Base-by-base conservation (phyloP, 2,113 vertebrate genomes). In the Calyptommatus sinebrachiatus region DNA sequence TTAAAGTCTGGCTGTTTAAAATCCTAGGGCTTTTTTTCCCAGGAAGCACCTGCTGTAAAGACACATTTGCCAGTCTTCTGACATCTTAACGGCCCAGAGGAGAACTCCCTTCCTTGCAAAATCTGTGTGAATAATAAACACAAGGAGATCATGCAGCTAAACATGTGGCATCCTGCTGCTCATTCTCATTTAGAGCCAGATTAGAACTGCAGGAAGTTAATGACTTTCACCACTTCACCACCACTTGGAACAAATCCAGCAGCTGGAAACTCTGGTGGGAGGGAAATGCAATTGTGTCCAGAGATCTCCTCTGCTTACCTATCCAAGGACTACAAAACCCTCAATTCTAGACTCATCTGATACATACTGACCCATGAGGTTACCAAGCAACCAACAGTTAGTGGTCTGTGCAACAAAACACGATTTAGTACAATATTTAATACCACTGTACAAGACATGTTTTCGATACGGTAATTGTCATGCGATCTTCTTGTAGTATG, bases 101-200 rank as follows among this genome's bases (percentile, higher is more conserved):
- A 29, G 73, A n/a, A 70, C 65, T 73, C 18, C 12, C 45, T 28
- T 50, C 35, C 53, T 77, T 35, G 50, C 48, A 61, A 48, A 66
- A 66, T 66, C 14, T 73, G 61, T 18, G n/a, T 68, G 83, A 80
- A 60, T 76, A 84, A 80, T 76, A 84, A 77, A 80, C 73, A 76
- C 73, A 68, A 80, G 83, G 69, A 73, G 73, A 76, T 77, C 83
- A 72, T 62, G 69, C 73, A 65, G 83, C 60, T 80, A 77, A 76
- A 71, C 50, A 73, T 48, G 66, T 26, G 28, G 74, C 28, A 61
- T 35, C 65, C 0, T 53, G 1, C 80, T 74, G 60, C 29, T 73
- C 31, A 46, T 73, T 83, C 57, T 11, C 0, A 21, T 78, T 81
- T 4, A 26, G 74, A 82, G 63, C 50, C 81, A 0, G 2, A 16